Evolutionary conservation across 2,797 vertebrate genomes (phyloP).

Genomic region (Dallia pectoralis): DNA sequence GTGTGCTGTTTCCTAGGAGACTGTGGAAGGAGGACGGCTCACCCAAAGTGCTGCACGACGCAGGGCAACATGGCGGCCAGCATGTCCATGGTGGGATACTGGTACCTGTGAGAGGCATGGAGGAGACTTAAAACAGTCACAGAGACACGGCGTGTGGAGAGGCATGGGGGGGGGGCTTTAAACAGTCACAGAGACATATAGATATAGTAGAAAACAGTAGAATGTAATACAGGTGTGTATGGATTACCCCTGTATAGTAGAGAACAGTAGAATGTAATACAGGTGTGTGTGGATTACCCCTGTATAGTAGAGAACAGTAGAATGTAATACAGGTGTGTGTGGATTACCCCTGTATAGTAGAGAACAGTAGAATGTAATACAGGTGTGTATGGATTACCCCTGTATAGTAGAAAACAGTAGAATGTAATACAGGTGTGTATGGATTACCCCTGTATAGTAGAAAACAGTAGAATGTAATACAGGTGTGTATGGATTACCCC

Average conservation of each 20-base stretch:
- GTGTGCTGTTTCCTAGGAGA: neutral
- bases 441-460: slow-evolving; percentile 73
- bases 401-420: too few species aligned
- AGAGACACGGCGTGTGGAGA: neutral
- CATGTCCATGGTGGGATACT: slow-evolving; percentile 98
- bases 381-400: slow-evolving; percentile 63
- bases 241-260: slow-evolving; percentile 73
- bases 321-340: neutral
- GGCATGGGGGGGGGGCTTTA: too few species aligned
- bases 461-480: neutral
- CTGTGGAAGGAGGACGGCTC: slow-evolving; percentile 39
- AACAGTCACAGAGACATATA: neutral
- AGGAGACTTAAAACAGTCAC: neutral
- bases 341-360: slow-evolving; percentile 73
- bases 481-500: slow-evolving; percentile 63
- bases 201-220: neutral
- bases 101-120: slow-evolving; percentile 77
- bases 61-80: slow-evolving; percentile 93
- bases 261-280: neutral
- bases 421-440: neutral
- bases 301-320: too few species aligned
- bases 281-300: slow-evolving; percentile 63
- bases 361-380: neutral
- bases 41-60: slow-evolving; percentile 96
- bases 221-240: neutral